Percentiles rank a stretch among this genome's conserved stretches.
phyloP scores from a whole-genome alignment of 2,888 invertebrate species.

The Epinotia brunnichana region DNA sequence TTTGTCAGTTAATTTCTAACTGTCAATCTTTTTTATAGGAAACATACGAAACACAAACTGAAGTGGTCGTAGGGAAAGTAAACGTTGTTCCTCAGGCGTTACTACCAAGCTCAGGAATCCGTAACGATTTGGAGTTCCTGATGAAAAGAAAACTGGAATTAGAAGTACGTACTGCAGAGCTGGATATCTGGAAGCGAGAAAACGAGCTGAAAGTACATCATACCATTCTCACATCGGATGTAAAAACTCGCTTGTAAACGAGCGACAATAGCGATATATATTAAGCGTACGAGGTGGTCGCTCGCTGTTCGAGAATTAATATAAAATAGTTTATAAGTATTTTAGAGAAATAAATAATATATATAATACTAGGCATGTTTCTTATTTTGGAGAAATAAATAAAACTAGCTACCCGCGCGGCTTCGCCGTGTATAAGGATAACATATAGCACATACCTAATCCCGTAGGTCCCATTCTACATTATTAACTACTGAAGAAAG shows the following conservation, averaged over 20 bases:
- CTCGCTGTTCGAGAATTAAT: too few species aligned
- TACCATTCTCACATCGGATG: not conserved
- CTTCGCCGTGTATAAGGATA: too few species aligned
- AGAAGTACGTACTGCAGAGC: constrained; percentile 12
- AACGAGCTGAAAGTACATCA: not conserved
- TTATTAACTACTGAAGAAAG: too few species aligned
- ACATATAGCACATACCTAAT: too few species aligned
- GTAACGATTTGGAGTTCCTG: not conserved
- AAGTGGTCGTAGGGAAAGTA: not conserved
- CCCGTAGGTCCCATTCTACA: too few species aligned
- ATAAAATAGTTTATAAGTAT: too few species aligned
- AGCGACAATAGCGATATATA: too few species aligned
- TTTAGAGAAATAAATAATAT: too few species aligned
- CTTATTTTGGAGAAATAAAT: too few species aligned
- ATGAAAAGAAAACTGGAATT: not conserved
- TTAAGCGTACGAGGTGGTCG: too few species aligned
- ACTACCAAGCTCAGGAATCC: not conserved
- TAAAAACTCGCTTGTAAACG: not conserved
- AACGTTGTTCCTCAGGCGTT: not conserved
- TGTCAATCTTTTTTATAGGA: not conserved
- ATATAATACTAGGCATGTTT: too few species aligned
- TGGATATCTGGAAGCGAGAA: constrained; percentile 10
- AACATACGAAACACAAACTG: not conserved
- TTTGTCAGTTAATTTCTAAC: not conserved
- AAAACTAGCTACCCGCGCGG: too few species aligned